Base-by-base conservation (phyloP, 2,888 invertebrate genomes). In the Microctonus aethiopoides region DNA sequence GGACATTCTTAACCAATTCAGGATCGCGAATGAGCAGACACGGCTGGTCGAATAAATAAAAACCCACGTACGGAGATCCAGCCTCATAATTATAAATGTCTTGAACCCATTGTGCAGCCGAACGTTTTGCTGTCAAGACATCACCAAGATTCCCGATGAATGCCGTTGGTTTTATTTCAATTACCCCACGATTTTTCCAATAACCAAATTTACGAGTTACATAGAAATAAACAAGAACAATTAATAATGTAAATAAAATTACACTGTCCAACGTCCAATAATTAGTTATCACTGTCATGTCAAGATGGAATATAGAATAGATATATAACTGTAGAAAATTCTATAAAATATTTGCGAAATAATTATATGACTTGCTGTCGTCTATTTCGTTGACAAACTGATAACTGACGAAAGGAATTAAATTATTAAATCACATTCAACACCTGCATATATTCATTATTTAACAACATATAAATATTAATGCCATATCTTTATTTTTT, bases 141-240 rank as follows among this genome's bases (percentile, higher is more conserved):
- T 86, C 80, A 34, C 71, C 72, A 1, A 87, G 84, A 67, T 88
- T 89, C 6, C 89, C 89, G 5, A 88, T 72, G n/a, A 89, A 79
- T 0, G 85, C 82, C 0, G 79, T 80, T 0, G 89, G 86, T 10
- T 82, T 65, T 1, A 88, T 69, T 68, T 83, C 85, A 1, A 83
- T 76, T 0, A 89, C 72, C 3, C 87, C 87, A 1, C 82, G 82
- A 79, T 83, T 88, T 80, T 74, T 76, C 85, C 84, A 84, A 26
- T 84, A 81, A 2, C 79, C 78, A 60, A 82, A 83, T 34, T 81
- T 83, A 7, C 83, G 74, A 0, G 80, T 83, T 75, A 79, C 73
- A 61, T 78, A 83, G 4, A 83, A 16, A 34, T 84, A 84, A 7
- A 70, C 69, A 2, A 41, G 29, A 2, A 74, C 22, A 11, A 79